phyloP scores from a whole-genome alignment of 2,888 invertebrate species.

The Agonopterix alstromeriana region DNA sequence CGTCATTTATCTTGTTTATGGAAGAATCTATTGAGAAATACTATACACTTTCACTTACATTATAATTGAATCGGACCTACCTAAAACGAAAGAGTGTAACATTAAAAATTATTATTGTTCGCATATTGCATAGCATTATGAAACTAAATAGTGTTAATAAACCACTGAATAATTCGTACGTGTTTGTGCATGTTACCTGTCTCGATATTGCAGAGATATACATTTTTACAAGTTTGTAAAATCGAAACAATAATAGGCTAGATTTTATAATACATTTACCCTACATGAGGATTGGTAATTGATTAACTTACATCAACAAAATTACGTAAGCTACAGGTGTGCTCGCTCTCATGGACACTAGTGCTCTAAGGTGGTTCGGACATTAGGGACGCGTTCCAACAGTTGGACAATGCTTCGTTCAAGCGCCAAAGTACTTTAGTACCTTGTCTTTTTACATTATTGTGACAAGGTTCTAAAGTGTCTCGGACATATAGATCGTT shows the following conservation, averaged over 20 bases:
- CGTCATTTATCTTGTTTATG: conserved; percentile 39
- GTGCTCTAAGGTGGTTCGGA: conserved; percentile 12
- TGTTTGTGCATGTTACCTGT: conserved; percentile 68
- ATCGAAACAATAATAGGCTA: conserved; percentile 57
- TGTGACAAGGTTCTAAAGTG: no score
- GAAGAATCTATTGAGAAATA: conserved; percentile 60
- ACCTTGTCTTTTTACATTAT: no score
- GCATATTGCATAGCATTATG: conserved; percentile 49
- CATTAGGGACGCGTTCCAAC: neutral
- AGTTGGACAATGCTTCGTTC: no score
- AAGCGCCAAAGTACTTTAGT: no score
- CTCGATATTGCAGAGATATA: conserved; percentile 50
- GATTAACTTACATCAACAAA: conserved; percentile 38
- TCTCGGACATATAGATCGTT: no score
- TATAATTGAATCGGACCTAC: conserved; percentile 72
- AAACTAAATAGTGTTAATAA: conserved; percentile 40
- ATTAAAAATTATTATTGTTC: conserved; percentile 56
- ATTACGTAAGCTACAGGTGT: conserved; percentile 51
- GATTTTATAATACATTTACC: conserved; percentile 57
- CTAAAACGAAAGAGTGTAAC: conserved; percentile 38
- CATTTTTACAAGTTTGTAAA: conserved; percentile 55
- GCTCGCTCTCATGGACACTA: conserved; percentile 32
- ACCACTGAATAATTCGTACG: conserved; percentile 49
- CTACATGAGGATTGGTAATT: conserved; percentile 55
- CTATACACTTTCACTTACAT: conserved; percentile 71